Conservation (phyloP, 2,113 vertebrate genomes). For the Hippocampus barbouri region DNA sequence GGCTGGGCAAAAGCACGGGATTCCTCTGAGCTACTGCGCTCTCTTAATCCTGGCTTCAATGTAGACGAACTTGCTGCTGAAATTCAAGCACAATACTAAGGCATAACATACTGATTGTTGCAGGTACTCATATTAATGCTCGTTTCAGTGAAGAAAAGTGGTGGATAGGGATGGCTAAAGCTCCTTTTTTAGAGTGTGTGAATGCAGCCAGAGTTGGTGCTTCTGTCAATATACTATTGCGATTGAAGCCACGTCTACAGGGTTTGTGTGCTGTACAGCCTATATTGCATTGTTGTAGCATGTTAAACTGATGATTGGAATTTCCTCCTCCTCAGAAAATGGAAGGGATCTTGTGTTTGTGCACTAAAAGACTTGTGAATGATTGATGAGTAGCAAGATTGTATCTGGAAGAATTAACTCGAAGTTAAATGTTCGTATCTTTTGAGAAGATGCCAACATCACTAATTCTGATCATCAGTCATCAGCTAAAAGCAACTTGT, state of each 20-base stretch:
- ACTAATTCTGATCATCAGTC: neutral
- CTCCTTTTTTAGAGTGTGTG: neutral
- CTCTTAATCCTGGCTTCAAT: constrained; percentile 44
- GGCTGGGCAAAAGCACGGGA: constrained; percentile 21
- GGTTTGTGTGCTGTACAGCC: neutral
- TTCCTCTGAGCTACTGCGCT: constrained; percentile 50
- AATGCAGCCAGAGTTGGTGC: neutral
- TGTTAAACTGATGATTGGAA: neutral
- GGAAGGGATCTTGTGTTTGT: neutral
- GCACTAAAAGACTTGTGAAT: neutral
- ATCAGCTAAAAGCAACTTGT: neutral
- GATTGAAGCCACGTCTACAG: neutral
- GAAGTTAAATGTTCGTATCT: neutral
- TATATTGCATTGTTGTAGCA: neutral
- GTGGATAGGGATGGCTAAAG: neutral
- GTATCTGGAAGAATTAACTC: neutral
- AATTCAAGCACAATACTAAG: neutral
- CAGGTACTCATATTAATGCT: neutral
- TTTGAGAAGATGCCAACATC: neutral
- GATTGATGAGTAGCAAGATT: neutral
- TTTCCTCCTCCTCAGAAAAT: neutral
- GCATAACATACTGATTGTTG: neutral
- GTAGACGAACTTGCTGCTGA: constrained; percentile 65
- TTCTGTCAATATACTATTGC: neutral
- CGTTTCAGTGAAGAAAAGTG: neutral